These are phyloP conservation scores for Pseudorhombus dupliciocellatus DNA, from an alignment of 2,113 vertebrate species.

Conservation along the genomic window DNA sequence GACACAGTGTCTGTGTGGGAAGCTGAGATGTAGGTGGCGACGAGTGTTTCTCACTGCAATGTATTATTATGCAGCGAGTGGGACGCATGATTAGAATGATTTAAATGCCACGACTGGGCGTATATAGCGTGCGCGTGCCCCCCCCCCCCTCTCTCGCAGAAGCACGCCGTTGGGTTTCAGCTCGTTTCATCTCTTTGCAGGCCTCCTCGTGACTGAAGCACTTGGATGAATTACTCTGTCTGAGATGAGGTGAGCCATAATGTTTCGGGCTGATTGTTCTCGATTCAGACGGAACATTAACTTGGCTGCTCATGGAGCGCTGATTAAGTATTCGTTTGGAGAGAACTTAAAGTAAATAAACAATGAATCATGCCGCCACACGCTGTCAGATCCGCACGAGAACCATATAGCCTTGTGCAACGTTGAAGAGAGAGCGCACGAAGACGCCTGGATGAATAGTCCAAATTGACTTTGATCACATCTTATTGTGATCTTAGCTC, in stretches of 20 bases:
- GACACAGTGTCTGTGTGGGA: constrained; percentile 38
- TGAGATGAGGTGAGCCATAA: constrained; percentile 26
- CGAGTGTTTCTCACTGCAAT: constrained; percentile 42
- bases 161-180: constrained; percentile 30
- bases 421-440: not conserved
- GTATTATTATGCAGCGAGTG: constrained; percentile 67
- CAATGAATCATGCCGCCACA: constrained; percentile 31
- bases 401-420: constrained; percentile 10
- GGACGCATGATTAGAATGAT: constrained; percentile 70
- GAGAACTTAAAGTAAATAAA: constrained; percentile 38
- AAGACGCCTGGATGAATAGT: constrained; percentile 25
- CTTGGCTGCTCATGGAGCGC: not conserved
- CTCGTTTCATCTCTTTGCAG: constrained; percentile 32
- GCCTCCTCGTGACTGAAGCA: constrained; percentile 10
- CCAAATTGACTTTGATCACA: constrained; percentile 29
- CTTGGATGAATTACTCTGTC: constrained; percentile 56
- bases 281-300: constrained; percentile 43
- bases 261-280: constrained; percentile 29
- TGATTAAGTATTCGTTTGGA: constrained; percentile 52
- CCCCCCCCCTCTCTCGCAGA: constrained; percentile 25
- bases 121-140: constrained; percentile 33
- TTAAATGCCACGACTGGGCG: constrained; percentile 57
- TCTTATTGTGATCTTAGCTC: constrained; percentile 37
- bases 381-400: constrained; percentile 27
- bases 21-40: constrained; percentile 41